Evolutionary conservation across 2,888 invertebrate species (phyloP).

Genomic region (Tinea pellionella): DNA sequence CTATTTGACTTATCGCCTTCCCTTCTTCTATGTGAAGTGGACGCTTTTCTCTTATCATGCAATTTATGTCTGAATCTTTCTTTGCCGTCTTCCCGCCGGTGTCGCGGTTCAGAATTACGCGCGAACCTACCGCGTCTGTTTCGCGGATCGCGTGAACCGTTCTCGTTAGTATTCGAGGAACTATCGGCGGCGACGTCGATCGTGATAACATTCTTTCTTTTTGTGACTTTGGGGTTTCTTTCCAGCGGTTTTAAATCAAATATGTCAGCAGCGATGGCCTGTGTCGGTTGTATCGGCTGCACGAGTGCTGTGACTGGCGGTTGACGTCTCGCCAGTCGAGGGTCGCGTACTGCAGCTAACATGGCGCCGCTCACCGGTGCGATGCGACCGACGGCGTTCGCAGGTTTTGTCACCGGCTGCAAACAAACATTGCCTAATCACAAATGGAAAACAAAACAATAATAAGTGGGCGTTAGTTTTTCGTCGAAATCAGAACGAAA

Average conservation of each 20-base stretch:
- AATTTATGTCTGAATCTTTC: neutral
- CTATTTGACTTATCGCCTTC: slow-evolving; percentile 1
- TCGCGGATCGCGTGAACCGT: neutral
- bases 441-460: neutral
- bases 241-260: slow-evolving; percentile 62
- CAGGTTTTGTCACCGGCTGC: slow-evolving; percentile 40
- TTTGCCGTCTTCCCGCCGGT: slow-evolving; percentile 17
- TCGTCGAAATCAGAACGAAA: too few species aligned
- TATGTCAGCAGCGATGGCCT: slow-evolving; percentile 43
- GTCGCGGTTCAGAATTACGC: slow-evolving; percentile 5
- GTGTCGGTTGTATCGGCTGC: slow-evolving; percentile 20
- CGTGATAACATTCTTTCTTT: slow-evolving; percentile 58
- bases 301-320: slow-evolving; percentile 26
- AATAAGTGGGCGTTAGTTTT: neutral
- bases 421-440: slow-evolving; percentile 20
- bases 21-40: neutral
- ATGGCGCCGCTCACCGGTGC: slow-evolving; percentile 49
- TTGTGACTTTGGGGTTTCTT: slow-evolving; percentile 31
- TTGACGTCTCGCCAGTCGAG: slow-evolving; percentile 39
- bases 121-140: neutral
- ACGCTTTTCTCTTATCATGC: slow-evolving; percentile 1
- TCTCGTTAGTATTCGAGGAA: slow-evolving; percentile 13
- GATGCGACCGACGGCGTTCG: slow-evolving; percentile 30
- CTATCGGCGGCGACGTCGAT: slow-evolving; percentile 39
- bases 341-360: slow-evolving; percentile 36